A percentile compares a stretch with the other conserved stretches of the same genome.
Conservation (phyloP, 2,797 vertebrate species). For the Ctenochaetus hawaiiensis region DNA sequence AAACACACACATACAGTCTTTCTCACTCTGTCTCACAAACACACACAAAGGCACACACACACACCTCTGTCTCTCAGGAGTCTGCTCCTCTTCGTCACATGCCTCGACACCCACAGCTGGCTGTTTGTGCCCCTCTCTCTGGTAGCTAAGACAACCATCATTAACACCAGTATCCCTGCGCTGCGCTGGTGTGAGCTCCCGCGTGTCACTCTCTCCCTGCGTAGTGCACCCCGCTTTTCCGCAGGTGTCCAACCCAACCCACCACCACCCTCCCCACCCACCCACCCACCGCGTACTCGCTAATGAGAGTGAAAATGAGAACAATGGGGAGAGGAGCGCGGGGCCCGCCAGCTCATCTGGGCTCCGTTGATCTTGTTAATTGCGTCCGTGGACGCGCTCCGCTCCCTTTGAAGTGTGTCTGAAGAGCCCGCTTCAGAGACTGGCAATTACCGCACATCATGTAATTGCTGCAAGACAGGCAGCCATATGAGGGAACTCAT, state of each 20-base stretch:
- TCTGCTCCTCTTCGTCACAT: constrained; percentile 62
- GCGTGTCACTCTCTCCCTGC: constrained; percentile 57
- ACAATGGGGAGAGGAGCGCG: constrained; percentile 81
- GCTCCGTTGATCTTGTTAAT: constrained; percentile 87
- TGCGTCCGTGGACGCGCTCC: constrained; percentile 85
- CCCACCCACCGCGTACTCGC: constrained; percentile 61
- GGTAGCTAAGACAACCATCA: constrained; percentile 78
- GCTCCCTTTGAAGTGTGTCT: constrained; percentile 87
- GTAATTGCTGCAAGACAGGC: constrained; percentile 87
- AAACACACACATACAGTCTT: not conserved
- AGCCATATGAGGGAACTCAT: constrained; percentile 83
- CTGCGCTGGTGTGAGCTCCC: constrained; percentile 54
- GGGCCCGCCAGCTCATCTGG: constrained; percentile 83
- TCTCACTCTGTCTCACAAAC: constrained; percentile 20
- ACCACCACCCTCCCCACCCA: constrained; percentile 33
- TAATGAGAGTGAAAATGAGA: constrained; percentile 86
- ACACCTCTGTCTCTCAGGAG: constrained; percentile 53
- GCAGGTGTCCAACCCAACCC: constrained; percentile 77
- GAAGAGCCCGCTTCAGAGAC: constrained; percentile 88
- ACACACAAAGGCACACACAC: constrained; percentile 46
- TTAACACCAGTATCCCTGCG: constrained; percentile 73
- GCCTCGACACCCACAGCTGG: constrained; percentile 76
- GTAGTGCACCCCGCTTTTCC: constrained; percentile 55
- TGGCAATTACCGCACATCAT: constrained; percentile 88
- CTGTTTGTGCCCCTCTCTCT: constrained; percentile 70